Percentiles rank a stretch among this genome's conserved stretches.
phyloP scores from a whole-genome alignment of 2,888 invertebrate species.

The Hofmannophila pseudospretella region DNA sequence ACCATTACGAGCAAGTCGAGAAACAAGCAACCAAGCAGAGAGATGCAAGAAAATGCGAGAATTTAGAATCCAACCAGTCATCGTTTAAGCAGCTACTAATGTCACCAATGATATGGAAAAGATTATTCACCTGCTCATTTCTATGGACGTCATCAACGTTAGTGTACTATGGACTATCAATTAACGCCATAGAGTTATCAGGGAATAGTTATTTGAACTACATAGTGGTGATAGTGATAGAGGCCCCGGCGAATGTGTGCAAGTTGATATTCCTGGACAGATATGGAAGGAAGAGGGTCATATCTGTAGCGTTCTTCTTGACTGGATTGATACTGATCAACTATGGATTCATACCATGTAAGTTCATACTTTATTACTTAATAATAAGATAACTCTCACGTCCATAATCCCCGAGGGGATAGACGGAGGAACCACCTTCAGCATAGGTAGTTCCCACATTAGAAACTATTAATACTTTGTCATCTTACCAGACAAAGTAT shows the following conservation, averaged over 20 bases:
- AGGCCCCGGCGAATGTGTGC: conserved; percentile 86
- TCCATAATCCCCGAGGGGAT: no score
- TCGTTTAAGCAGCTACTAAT: conserved; percentile 55
- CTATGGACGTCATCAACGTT: conserved; percentile 88
- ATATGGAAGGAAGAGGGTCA: conserved; percentile 81
- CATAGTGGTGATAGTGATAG: conserved; percentile 80
- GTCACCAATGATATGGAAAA: conserved; percentile 75
- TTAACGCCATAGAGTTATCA: conserved; percentile 85
- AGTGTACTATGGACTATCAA: conserved; percentile 88
- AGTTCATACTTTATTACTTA: conserved; percentile 10
- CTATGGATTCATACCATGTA: conserved; percentile 81
- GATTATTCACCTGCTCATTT: conserved; percentile 82
- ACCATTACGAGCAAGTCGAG: conserved; percentile 63
- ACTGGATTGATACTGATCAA: conserved; percentile 80
- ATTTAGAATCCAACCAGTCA: conserved; percentile 48
- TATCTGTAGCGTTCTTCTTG: conserved; percentile 79
- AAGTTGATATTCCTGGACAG: conserved; percentile 81
- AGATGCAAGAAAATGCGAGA: conserved; percentile 56
- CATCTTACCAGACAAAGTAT: no score
- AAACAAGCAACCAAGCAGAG: conserved; percentile 61
- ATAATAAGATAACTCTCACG: not conserved
- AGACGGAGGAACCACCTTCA: no score
- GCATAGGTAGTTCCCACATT: no score
- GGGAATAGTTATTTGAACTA: conserved; percentile 89
- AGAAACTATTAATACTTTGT: no score